Conservation (phyloP, 2,113 vertebrate genomes). For the Hippoglossus stenolepis region DNA sequence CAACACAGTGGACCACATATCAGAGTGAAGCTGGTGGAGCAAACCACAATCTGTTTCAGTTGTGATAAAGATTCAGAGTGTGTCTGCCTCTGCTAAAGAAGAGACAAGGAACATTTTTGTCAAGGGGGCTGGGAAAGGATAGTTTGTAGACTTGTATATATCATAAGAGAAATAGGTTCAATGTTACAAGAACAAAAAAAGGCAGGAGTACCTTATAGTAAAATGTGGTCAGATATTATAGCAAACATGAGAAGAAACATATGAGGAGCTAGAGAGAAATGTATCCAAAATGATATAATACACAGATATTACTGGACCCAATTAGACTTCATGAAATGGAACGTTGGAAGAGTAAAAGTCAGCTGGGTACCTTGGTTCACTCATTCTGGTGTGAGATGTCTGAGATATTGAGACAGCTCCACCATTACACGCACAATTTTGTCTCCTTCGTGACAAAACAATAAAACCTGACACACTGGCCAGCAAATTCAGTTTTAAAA, state of each 20-base stretch:
- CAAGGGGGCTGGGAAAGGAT: not conserved
- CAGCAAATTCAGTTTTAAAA: too few relatives aligned
- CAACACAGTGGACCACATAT: conserved; percentile 35
- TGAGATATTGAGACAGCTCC: not conserved
- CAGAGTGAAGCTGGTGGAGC: conserved; percentile 42
- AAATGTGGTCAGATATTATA: too few relatives aligned
- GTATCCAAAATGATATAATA: too few relatives aligned
- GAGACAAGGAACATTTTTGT: conserved; percentile 2
- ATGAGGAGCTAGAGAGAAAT: too few relatives aligned
- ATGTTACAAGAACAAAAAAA: too few relatives aligned
- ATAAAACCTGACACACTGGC: not conserved
- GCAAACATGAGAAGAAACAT: too few relatives aligned
- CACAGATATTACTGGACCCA: too few relatives aligned
- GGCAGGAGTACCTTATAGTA: too few relatives aligned
- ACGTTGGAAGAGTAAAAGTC: too few relatives aligned
- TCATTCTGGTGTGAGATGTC: not conserved
- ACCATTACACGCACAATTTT: not conserved
- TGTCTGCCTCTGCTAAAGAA: not conserved
- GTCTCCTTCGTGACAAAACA: not conserved
- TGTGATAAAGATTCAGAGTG: conserved; percentile 44
- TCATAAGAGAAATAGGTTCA: too few relatives aligned
- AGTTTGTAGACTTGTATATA: not conserved
- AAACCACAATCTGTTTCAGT: conserved; percentile 23
- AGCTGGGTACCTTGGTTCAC: too few relatives aligned
- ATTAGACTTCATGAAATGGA: too few relatives aligned